phyloP scores from a whole-genome alignment of 2,113 vertebrate species.

The Caranx ignobilis region DNA sequence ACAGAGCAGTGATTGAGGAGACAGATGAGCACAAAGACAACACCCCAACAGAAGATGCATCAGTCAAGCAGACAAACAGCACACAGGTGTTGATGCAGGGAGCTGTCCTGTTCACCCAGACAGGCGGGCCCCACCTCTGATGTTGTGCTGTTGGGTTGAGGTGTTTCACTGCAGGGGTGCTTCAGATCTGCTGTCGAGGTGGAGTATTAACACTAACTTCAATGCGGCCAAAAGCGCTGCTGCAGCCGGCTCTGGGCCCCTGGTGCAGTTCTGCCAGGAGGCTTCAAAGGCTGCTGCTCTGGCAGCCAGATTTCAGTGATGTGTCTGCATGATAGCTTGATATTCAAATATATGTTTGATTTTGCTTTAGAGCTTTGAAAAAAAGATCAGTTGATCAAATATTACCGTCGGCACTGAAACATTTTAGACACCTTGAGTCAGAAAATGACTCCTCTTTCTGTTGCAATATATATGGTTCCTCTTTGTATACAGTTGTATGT shows the following conservation, averaged over 20 bases:
- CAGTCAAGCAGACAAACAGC: constrained; percentile 16
- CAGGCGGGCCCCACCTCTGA: constrained; percentile 50
- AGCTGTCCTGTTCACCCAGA: not conserved
- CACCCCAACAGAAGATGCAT: constrained; percentile 26
- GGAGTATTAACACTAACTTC: constrained; percentile 49
- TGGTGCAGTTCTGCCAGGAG: constrained; percentile 55
- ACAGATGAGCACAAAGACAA: constrained; percentile 9
- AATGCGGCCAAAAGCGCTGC: constrained; percentile 37
- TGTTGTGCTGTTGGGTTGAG: constrained; percentile 36
- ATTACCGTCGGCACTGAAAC: constrained; percentile 12
- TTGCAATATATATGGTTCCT: not conserved
- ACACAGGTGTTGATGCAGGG: constrained; percentile 8
- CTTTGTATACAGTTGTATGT: not conserved
- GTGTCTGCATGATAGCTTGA: constrained; percentile 25
- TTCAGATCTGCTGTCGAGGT: constrained; percentile 58
- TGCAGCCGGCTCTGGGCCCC: constrained; percentile 34
- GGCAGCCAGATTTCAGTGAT: constrained; percentile 24
- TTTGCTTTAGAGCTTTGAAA: constrained; percentile 25
- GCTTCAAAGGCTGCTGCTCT: constrained; percentile 61
- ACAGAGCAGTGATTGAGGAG: not conserved
- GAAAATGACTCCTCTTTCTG: not conserved
- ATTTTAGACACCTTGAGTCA: constrained; percentile 17
- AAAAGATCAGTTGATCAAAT: constrained; percentile 27
- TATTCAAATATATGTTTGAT: constrained; percentile 56
- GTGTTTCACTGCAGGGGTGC: constrained; percentile 44